A percentile compares a stretch with the other conserved stretches of the same genome.
Evolutionary conservation across 2,113 vertebrate genomes (phyloP).

Genomic region (Channa argus): DNA sequence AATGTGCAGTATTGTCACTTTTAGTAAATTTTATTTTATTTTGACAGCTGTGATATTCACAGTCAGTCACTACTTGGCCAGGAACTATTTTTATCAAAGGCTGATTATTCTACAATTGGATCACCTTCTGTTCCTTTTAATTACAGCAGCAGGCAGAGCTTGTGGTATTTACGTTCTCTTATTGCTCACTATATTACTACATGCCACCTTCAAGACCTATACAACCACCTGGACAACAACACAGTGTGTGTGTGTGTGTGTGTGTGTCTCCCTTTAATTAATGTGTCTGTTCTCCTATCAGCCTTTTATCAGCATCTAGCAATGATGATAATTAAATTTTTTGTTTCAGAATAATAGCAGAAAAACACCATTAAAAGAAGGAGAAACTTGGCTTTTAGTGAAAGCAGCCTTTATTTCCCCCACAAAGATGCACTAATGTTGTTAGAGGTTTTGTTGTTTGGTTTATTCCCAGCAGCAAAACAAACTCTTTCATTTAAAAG

Average conservation of each 20-base stretch:
- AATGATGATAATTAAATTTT: background rate
- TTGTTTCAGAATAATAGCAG: constrained; percentile 2
- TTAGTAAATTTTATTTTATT: constrained; percentile 8
- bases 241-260: background rate
- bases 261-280: constrained; percentile 23
- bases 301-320: constrained; percentile 6
- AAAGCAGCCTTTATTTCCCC: background rate
- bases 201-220: constrained; percentile 54
- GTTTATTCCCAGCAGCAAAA: background rate
- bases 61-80: constrained; percentile 42
- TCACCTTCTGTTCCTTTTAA: constrained; percentile 68
- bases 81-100: constrained; percentile 39
- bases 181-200: constrained; percentile 70
- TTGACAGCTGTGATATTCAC: constrained; percentile 35
- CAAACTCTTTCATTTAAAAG: constrained; percentile 19
- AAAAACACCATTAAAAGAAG: constrained; percentile 1
- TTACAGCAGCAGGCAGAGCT: constrained; percentile 57
- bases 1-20: constrained; percentile 1
- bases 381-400: constrained; percentile 9
- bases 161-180: constrained; percentile 77
- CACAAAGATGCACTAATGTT: constrained; percentile 9
- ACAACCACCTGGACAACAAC: constrained; percentile 32
- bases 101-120: constrained; percentile 35
- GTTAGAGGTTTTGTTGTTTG: constrained; percentile 12
- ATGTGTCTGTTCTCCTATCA: constrained; percentile 3